A percentile compares a stretch with the other conserved stretches of the same genome.
These are phyloP conservation scores for Hyppa rectilinea DNA, from an alignment of 2,888 invertebrate genomes.

Conservation along the genomic window DNA sequence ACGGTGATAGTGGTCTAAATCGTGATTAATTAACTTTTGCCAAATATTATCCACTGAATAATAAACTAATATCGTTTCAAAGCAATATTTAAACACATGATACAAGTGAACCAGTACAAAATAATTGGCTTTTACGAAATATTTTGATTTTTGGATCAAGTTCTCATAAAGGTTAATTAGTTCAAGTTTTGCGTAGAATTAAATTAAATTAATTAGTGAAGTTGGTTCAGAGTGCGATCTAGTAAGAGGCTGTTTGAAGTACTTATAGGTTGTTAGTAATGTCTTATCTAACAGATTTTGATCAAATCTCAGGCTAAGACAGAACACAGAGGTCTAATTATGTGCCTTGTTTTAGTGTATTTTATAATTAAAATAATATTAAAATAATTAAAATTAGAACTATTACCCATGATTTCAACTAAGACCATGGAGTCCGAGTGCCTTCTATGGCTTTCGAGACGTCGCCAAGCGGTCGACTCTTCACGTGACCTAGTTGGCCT, in stretches of 20 bases:
- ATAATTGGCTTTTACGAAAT: constrained; percentile 58
- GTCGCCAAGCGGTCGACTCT: no score
- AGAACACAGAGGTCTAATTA: no score
- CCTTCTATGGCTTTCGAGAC: no score
- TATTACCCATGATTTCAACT: no score
- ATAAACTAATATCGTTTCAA: constrained; percentile 46
- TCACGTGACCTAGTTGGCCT: no score
- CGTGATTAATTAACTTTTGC: constrained; percentile 69
- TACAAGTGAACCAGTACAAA: constrained; percentile 23
- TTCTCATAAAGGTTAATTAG: constrained; percentile 49
- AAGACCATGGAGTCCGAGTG: no score
- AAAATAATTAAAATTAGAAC: no score
- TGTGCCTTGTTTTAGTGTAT: no score
- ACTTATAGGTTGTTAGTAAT: constrained; percentile 9
- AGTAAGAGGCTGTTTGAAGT: constrained; percentile 7
- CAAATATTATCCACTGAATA: constrained; percentile 60
- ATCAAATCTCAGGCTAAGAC: no score
- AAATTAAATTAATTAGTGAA: constrained; percentile 45
- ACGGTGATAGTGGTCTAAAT: constrained; percentile 56
- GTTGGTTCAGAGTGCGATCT: constrained; percentile 12
- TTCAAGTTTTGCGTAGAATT: constrained; percentile 33
- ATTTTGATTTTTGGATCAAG: constrained; percentile 36
- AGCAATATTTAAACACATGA: constrained; percentile 42
- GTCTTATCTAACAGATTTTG: no score
- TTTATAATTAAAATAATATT: no score